Evolutionary conservation across 2,797 vertebrate genomes (phyloP).

Genomic region (Margarornis squamiger): DNA sequence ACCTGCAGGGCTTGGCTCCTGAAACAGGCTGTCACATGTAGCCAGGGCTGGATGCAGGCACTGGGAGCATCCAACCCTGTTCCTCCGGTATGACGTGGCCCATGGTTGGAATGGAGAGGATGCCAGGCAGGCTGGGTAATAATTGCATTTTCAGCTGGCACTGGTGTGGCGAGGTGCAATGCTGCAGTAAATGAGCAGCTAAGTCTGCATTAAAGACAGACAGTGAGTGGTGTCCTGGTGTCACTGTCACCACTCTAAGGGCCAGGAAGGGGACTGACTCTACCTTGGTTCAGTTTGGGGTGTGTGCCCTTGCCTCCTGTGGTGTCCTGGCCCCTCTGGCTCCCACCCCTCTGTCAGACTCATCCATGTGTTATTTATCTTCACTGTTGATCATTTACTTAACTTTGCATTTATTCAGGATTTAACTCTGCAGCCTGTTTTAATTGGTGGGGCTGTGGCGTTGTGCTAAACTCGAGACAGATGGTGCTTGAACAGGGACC

Average conservation of each 20-base stretch:
- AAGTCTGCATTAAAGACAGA: not conserved
- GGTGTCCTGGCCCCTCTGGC: not conserved
- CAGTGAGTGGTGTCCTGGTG: accelerated
- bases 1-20: not conserved
- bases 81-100: accelerated
- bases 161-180: not conserved
- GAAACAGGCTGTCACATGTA: accelerated
- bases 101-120: not conserved
- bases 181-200: not conserved
- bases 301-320: accelerated
- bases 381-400: slow-evolving; percentile 14
- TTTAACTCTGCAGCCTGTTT: slow-evolving; percentile 49
- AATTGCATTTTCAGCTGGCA: not conserved
- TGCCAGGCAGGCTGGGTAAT: not conserved
- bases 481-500: slow-evolving; percentile 68
- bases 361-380: not conserved
- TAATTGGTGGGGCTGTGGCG: slow-evolving; percentile 47
- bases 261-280: not conserved
- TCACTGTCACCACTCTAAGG: not conserved
- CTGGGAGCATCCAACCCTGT: not conserved
- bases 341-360: not conserved
- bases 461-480: slow-evolving; percentile 73
- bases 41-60: not conserved
- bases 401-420: slow-evolving; percentile 30
- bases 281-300: not conserved